phyloP scores from a whole-genome alignment of 2,113 vertebrate genomes.

The Dipodomys stephensi region DNA sequence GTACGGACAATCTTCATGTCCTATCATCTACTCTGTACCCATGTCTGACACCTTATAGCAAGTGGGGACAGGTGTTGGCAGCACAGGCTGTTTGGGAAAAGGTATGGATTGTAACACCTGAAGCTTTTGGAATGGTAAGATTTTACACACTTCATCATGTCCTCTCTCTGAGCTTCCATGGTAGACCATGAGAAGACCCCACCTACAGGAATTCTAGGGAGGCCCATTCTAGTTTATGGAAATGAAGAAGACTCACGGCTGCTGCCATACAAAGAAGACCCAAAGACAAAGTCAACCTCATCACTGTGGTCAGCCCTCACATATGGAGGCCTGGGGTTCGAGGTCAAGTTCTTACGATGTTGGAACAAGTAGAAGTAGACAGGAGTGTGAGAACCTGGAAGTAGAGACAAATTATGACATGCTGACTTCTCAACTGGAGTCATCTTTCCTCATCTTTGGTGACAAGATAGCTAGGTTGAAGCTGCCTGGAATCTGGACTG shows the following conservation, averaged over 20 bases:
- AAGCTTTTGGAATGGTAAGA: background rate
- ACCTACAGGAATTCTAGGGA: too few species aligned
- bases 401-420: background rate
- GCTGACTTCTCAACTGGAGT: background rate
- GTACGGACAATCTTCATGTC: background rate
- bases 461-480: background rate
- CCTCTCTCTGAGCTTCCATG: background rate
- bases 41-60: background rate
- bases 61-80: too few species aligned
- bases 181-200: too few species aligned
- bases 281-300: constrained; percentile 89
- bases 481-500: background rate
- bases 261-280: constrained; percentile 84
- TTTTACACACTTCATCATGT: background rate
- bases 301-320: constrained; percentile 90
- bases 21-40: background rate
- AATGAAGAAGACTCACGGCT: background rate
- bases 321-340: constrained; percentile 84
- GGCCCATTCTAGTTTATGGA: background rate
- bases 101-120: background rate
- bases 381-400: constrained; percentile 86
- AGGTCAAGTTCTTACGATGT: constrained; percentile 77
- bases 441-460: background rate
- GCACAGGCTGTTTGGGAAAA: background rate
- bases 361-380: constrained; percentile 94